Conservation (phyloP, 2,113 vertebrate species). For the Myotis davidii region DNA sequence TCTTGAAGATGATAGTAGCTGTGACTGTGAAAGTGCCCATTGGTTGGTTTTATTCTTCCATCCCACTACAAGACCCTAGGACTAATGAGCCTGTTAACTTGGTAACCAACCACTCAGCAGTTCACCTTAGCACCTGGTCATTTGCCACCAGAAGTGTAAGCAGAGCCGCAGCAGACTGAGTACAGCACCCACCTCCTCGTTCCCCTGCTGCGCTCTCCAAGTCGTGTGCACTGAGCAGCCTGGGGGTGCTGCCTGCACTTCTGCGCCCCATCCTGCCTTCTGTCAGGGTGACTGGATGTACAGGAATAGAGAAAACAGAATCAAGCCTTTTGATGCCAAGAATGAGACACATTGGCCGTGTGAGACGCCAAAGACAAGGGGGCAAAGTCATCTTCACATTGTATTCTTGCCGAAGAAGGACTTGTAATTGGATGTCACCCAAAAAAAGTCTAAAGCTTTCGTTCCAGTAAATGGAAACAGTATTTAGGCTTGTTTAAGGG, state of each 20-base stretch:
- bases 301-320: neutral
- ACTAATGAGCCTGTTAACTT: neutral
- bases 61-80: neutral
- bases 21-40: neutral
- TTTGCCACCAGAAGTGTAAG: neutral
- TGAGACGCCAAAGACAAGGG: neutral
- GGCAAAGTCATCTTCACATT: neutral
- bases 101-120: neutral
- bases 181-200: accelerated
- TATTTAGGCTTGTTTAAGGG: conserved; percentile 58
- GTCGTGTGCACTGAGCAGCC: neutral
- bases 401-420: conserved; percentile 7
- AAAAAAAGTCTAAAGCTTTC: conserved; percentile 44
- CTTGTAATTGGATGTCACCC: conserved; percentile 30
- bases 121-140: neutral
- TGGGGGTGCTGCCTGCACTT: neutral
- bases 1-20: neutral
- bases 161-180: neutral
- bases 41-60: neutral
- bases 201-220: neutral
- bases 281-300: neutral
- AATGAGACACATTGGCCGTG: neutral
- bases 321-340: neutral
- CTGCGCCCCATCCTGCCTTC: neutral
- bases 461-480: conserved; percentile 63